Conservation (phyloP, 2,888 invertebrate species). For the Furcula furcula region DNA sequence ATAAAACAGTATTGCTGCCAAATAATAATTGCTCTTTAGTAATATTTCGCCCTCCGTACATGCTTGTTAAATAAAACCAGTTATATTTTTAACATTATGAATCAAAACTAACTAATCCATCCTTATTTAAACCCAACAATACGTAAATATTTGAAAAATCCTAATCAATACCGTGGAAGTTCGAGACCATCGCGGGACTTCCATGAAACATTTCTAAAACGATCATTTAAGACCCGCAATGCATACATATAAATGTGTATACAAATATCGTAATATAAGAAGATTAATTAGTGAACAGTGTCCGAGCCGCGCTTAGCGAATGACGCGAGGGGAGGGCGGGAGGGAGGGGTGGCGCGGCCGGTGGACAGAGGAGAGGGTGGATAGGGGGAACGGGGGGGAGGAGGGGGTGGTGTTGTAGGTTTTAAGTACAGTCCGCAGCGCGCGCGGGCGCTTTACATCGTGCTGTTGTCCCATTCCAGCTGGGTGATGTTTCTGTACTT, state of each 20-base stretch:
- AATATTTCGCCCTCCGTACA: background rate
- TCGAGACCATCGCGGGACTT: too few relatives aligned
- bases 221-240: too few relatives aligned
- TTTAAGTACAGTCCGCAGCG: conserved; percentile 43
- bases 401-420: conserved; percentile 18
- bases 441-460: conserved; percentile 81
- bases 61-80: too few relatives aligned
- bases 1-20: too few relatives aligned
- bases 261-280: background rate
- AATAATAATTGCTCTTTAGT: too few relatives aligned
- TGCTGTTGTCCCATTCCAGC: conserved; percentile 90
- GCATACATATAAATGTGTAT: too few relatives aligned
- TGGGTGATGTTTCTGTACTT: conserved; percentile 89
- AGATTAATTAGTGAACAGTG: background rate
- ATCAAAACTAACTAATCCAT: background rate
- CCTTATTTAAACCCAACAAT: background rate
- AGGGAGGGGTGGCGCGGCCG: conserved; percentile 8
- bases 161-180: too few relatives aligned
- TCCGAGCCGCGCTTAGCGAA: conserved; percentile 1
- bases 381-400: conserved; percentile 26
- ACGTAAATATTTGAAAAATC: too few relatives aligned
- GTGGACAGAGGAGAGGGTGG: conserved; percentile 23
- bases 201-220: too few relatives aligned
- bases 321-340: background rate
- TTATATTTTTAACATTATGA: too few relatives aligned